These are phyloP conservation scores for Amorpha juglandis DNA, from an alignment of 2,888 invertebrate species.

Conservation along the genomic window DNA sequence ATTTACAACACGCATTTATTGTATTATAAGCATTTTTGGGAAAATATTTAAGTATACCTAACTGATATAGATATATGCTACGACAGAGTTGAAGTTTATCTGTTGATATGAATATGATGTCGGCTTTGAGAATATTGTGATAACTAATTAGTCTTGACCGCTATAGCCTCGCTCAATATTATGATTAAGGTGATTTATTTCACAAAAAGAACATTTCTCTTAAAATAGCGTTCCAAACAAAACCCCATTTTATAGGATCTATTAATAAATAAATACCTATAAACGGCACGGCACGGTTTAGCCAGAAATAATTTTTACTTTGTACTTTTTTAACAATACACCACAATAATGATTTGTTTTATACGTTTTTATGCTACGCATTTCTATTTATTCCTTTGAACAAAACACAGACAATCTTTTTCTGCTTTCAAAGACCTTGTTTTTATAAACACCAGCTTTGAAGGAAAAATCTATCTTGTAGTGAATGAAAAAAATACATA, in stretches of 20 bases:
- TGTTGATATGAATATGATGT: background rate
- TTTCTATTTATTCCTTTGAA: slow-evolving; percentile 56
- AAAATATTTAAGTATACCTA: background rate
- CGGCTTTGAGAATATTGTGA: no score
- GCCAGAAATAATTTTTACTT: slow-evolving; percentile 29
- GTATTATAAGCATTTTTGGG: slow-evolving; percentile 2
- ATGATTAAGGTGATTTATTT: no score
- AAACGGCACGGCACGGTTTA: slow-evolving; percentile 8
- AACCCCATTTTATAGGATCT: background rate
- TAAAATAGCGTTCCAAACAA: background rate
- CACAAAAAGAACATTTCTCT: no score
- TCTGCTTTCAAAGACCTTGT: slow-evolving; percentile 60
- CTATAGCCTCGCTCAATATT: no score
- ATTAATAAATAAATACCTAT: slow-evolving; percentile 4
- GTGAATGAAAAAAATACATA: slow-evolving; percentile 23
- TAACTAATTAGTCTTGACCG: no score
- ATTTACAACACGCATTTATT: slow-evolving; percentile 8
- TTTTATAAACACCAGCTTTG: slow-evolving; percentile 51
- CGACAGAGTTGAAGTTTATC: background rate
- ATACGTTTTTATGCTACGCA: slow-evolving; percentile 38
- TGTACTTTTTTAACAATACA: slow-evolving; percentile 43
- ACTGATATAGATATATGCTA: background rate
- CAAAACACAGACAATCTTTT: slow-evolving; percentile 55
- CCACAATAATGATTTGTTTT: slow-evolving; percentile 45
- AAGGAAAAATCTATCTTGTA: slow-evolving; percentile 26